These are phyloP conservation scores for Lochmaea capreae DNA, from an alignment of 2,888 invertebrate genomes.

Conservation along the genomic window DNA sequence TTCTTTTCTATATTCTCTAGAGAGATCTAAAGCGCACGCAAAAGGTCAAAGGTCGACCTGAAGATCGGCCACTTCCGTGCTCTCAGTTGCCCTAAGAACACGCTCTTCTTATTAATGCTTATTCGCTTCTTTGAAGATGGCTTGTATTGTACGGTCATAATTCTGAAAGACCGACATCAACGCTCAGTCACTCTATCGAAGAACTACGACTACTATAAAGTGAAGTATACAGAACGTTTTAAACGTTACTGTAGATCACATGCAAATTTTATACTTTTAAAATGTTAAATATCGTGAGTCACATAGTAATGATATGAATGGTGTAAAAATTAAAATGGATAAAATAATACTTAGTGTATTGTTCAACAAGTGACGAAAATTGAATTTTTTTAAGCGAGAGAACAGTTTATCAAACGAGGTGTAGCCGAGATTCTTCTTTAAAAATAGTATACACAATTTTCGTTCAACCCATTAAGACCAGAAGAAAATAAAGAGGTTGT, in stretches of 20 bases:
- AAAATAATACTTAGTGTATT: no score
- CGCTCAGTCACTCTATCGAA: constrained; percentile 24
- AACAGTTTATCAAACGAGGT: no score
- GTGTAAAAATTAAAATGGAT: neutral
- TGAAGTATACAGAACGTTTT: constrained; percentile 5
- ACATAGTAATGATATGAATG: neutral
- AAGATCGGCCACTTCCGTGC: constrained; percentile 45
- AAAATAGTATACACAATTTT: no score
- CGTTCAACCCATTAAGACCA: no score
- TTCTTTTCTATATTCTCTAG: constrained; percentile 48
- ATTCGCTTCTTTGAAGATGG: constrained; percentile 35
- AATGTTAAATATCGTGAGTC: no score
- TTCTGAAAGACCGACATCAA: constrained; percentile 28
- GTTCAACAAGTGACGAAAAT: no score
- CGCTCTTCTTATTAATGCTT: constrained; percentile 42
- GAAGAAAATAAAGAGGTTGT: no score
- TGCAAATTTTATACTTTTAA: neutral
- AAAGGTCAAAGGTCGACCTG: constrained; percentile 50
- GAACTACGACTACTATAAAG: constrained; percentile 17
- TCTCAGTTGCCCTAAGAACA: constrained; percentile 41
- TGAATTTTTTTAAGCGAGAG: no score
- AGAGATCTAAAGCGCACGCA: constrained; percentile 52
- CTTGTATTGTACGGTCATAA: constrained; percentile 37
- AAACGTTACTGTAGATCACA: neutral
- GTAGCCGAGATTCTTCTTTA: no score